A percentile compares a stretch with the other conserved stretches of the same genome.
phyloP scores from a whole-genome alignment of 2,888 invertebrate species.

The Mesoligia furuncula region DNA sequence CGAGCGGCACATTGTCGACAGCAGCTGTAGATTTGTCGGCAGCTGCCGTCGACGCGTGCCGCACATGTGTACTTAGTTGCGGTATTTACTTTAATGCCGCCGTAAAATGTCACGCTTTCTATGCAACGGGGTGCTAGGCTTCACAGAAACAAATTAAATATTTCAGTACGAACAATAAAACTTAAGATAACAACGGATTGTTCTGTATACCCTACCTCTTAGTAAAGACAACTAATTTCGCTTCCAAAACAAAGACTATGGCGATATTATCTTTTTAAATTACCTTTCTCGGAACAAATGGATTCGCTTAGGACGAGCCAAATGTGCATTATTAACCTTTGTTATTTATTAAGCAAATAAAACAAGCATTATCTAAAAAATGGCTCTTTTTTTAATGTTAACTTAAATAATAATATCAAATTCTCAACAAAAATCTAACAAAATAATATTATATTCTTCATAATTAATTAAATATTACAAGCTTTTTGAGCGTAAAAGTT shows the following conservation, averaged over 20 bases:
- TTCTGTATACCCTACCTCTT: slow-evolving; percentile 61
- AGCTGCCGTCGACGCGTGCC: too few relatives aligned
- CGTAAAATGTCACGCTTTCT: neutral
- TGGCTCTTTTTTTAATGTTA: neutral
- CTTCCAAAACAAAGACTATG: slow-evolving; percentile 49
- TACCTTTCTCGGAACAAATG: slow-evolving; percentile 65
- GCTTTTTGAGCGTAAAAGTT: neutral
- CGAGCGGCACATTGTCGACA: too few relatives aligned
- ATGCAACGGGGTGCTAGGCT: neutral
- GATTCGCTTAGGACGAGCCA: slow-evolving; percentile 41
- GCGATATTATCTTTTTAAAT: slow-evolving; percentile 70
- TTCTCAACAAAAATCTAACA: neutral
- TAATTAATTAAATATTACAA: neutral
- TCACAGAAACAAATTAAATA: slow-evolving; percentile 48
- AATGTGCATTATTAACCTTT: slow-evolving; percentile 25
- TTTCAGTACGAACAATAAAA: slow-evolving; percentile 64
- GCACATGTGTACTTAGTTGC: too few relatives aligned
- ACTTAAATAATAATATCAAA: slow-evolving; percentile 2
- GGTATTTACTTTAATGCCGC: neutral
- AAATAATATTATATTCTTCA: neutral
- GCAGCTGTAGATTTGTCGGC: too few relatives aligned
- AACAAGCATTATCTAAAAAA: neutral
- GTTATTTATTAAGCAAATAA: neutral
- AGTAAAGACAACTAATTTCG: slow-evolving; percentile 65
- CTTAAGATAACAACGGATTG: slow-evolving; percentile 68